These are phyloP conservation scores for Tigriopus californicus DNA, from an alignment of 2,888 invertebrate genomes.

Conservation along the genomic window DNA sequence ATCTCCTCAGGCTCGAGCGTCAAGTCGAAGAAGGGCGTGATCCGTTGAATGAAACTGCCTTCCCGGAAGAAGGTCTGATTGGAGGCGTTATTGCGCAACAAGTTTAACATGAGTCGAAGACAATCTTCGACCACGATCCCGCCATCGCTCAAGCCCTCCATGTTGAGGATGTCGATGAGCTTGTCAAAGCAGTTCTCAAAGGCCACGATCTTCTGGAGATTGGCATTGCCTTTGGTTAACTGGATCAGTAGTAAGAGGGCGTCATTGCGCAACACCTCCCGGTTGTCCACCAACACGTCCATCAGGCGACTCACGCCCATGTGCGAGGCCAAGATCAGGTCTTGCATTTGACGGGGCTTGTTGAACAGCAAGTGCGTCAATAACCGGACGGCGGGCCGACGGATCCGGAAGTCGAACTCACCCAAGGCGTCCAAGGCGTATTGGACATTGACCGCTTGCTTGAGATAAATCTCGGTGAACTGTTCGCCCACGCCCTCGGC, in stretches of 20 bases:
- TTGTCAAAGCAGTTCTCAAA: conserved; percentile 97
- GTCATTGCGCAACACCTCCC: conserved; percentile 90
- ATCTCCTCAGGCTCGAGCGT: conserved; percentile 37
- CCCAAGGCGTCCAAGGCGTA: conserved; percentile 64
- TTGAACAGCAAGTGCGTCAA: conserved; percentile 70
- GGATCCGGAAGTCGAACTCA: conserved; percentile 83
- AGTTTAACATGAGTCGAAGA: conserved; percentile 70
- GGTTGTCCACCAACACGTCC: conserved; percentile 78
- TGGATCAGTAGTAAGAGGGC: conserved; percentile 74
- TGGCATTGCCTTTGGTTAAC: conserved; percentile 81
- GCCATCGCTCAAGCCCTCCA: conserved; percentile 81
- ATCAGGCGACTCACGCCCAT: conserved; percentile 94
- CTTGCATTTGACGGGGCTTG: conserved; percentile 32
- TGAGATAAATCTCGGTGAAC: conserved; percentile 93
- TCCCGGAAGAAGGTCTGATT: conserved; percentile 98
- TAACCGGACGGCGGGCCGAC: conserved; percentile 72
- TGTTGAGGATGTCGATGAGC: conserved; percentile 72
- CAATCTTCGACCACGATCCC: conserved; percentile 98
- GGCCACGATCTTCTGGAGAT: conserved; percentile 95
- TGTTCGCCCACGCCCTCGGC: conserved; percentile 49
- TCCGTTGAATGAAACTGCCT: conserved; percentile 77
- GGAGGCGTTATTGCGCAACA: conserved; percentile 82
- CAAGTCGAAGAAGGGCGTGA: conserved; percentile 69
- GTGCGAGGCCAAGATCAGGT: conserved; percentile 32
- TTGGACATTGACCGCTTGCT: conserved; percentile 62